These are phyloP conservation scores for Synanthedon tipuliformis DNA, from an alignment of 2,888 invertebrate species.

Conservation along the genomic window DNA sequence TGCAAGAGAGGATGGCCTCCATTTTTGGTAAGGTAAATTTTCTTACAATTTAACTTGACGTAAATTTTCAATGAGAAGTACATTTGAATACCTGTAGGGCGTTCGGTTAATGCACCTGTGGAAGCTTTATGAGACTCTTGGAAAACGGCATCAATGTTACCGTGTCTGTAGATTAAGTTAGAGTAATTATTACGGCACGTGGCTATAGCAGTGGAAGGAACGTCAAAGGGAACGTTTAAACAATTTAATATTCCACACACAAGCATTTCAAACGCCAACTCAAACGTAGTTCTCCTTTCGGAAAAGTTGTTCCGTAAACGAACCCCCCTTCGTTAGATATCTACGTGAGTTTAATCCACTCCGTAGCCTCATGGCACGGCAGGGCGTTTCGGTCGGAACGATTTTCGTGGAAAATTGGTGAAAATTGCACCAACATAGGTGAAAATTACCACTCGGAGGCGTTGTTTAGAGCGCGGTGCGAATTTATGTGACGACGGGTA, in stretches of 20 bases:
- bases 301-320: constrained; percentile 64
- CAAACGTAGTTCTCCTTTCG: constrained; percentile 61
- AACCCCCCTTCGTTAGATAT: constrained; percentile 67
- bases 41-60: not conserved
- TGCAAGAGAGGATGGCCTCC: constrained; percentile 6
- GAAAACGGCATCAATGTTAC: constrained; percentile 34
- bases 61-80: not conserved
- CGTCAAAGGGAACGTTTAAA: constrained; percentile 64
- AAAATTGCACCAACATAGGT: constrained; percentile 65
- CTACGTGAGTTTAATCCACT: constrained; percentile 69
- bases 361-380: constrained; percentile 22
- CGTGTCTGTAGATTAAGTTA: constrained; percentile 42
- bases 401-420: constrained; percentile 59
- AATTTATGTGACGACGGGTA: constrained; percentile 47
- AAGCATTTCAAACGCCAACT: constrained; percentile 64
- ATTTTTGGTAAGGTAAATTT: constrained; percentile 1
- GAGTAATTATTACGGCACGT: constrained; percentile 55
- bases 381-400: constrained; percentile 41
- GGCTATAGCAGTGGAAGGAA: constrained; percentile 37
- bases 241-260: constrained; percentile 69
- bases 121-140: constrained; percentile 11
- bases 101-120: not conserved
- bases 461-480: constrained; percentile 47
- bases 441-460: constrained; percentile 61
- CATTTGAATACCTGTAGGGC: not conserved